Conservation (phyloP, 1,140 invertebrate genomes). For the Nebria ingens region DNA sequence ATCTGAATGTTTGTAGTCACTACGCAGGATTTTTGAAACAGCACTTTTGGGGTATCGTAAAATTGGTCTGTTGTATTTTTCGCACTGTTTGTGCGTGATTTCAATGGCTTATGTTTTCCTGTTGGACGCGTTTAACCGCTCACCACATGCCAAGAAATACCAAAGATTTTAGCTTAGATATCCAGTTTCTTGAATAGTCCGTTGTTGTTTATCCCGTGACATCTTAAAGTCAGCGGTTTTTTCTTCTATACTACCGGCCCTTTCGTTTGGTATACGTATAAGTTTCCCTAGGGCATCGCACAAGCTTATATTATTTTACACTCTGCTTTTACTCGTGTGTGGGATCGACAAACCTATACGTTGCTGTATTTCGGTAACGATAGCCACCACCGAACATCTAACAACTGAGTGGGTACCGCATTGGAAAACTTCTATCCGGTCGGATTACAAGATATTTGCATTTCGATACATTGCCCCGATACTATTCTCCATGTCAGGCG, state of each 20-base stretch:
- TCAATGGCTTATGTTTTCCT: constrained; percentile 5
- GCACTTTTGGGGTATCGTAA: too few relatives aligned
- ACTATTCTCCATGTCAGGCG: constrained; percentile 7
- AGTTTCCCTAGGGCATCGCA: not conserved
- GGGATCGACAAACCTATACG: not conserved
- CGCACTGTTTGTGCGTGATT: not conserved
- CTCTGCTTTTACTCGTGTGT: too few relatives aligned
- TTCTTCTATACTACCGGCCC: not conserved
- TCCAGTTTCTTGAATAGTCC: not conserved
- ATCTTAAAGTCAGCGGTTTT: constrained; percentile 8
- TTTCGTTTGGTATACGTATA: not conserved
- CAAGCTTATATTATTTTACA: constrained; percentile 3
- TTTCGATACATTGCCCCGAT: constrained; percentile 3
- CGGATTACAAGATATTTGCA: constrained; percentile 8
- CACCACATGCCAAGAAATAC: not conserved
- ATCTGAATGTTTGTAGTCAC: too few relatives aligned
- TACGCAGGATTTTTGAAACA: too few relatives aligned
- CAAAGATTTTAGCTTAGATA: constrained; percentile 5
- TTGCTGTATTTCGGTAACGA: too few relatives aligned
- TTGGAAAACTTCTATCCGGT: not conserved
- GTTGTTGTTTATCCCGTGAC: not conserved
- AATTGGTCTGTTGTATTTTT: too few relatives aligned
- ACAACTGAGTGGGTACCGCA: not conserved
- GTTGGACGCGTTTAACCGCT: not conserved
- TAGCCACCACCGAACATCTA: not conserved